phyloP scores from a whole-genome alignment of 2,888 invertebrate species.

The Rhagonycha lutea region DNA sequence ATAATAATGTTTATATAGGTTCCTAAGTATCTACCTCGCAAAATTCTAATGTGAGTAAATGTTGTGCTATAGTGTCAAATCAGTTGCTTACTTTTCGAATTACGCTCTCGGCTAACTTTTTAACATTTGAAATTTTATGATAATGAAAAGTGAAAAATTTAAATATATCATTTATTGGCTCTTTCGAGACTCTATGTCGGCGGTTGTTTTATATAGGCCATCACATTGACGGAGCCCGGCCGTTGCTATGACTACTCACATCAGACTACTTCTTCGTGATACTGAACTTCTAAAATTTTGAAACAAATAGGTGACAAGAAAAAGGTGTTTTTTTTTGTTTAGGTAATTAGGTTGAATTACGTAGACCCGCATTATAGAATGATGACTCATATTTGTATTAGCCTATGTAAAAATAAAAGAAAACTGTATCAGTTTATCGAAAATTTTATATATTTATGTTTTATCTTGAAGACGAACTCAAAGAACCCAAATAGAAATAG shows the following conservation, averaged over 20 bases:
- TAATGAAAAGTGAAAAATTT: conserved; percentile 3
- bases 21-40: neutral
- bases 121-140: neutral
- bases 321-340: neutral
- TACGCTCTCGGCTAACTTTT: neutral
- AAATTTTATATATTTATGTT: neutral
- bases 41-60: neutral
- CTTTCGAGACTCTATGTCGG: conserved; percentile 29
- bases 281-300: conserved; percentile 24
- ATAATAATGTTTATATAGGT: too few species aligned
- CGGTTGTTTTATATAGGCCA: conserved; percentile 30
- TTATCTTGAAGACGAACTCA: neutral
- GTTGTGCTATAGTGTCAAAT: neutral
- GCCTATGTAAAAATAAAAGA: neutral
- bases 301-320: conserved; percentile 9
- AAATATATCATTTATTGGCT: conserved; percentile 21
- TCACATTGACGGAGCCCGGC: conserved; percentile 29
- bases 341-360: neutral
- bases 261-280: conserved; percentile 27
- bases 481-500: neutral
- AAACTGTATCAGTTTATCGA: neutral
- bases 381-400: neutral
- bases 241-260: conserved; percentile 27
- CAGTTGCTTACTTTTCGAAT: neutral
- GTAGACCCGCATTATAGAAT: neutral